Evolutionary conservation across 2,797 vertebrate genomes (phyloP), one percentile per base, ranked within the genome.

Genomic region (Mus caroli): DNA sequence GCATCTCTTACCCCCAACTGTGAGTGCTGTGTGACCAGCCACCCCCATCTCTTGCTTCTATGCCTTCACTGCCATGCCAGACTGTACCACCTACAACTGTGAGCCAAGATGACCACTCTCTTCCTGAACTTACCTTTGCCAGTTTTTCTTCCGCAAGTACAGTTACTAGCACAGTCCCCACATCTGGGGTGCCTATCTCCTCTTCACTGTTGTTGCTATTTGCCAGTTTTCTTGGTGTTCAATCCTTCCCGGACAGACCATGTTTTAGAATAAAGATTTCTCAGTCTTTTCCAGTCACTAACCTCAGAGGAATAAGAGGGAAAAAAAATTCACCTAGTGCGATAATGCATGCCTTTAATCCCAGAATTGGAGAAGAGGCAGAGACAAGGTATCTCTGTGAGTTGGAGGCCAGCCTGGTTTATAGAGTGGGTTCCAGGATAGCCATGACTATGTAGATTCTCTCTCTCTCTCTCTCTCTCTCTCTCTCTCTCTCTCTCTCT

Each of bases 141-240:
- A 50, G 10, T 20, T 11, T 0, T 3, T 1, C 34, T 5, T 22
- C 37, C 20, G 43, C 52, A 88, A 75, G 52, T 19, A 87, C 34
- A 75, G 9, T 31, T 28, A 19, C 7, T 26, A 31, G 8, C 15
- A 58, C 3, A 43, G 26, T 19, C 37, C 15, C 17, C 52, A 75
- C 43, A 40, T 34, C 3, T 43, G 73, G n/a, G 11, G 17, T 6
- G 6, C 3, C 37, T 6, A 6, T 31, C 50, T 69, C 15, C 11
- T 6, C 67, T 58, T 37, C 3, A 3, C 5, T 17, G 6, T 11
- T 0, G 4, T 15, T 6, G 2, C 9, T 80, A 1, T 58, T 15
- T 10, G 26, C 1, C 43, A 34, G 28, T 60, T 67, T 80, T 71
- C 31, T 15, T 60, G 69, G 69, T 78, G 31, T 52, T 64, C 40